These are phyloP conservation scores for Parapristionchus giblindavisi DNA, from an alignment of 2,888 invertebrate genomes.

Conservation along the genomic window DNA sequence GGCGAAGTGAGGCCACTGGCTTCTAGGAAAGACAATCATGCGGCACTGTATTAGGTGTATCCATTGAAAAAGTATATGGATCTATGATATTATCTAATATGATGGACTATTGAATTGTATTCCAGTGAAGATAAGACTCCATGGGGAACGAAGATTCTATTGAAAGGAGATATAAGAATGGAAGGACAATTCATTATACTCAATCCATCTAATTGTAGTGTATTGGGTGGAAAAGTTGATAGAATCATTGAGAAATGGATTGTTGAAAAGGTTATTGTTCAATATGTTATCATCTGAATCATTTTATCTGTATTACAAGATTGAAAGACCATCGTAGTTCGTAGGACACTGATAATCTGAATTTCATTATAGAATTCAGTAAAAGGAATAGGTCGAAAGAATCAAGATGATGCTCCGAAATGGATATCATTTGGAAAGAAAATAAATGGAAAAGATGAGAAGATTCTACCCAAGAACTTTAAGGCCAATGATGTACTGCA, in stretches of 20 bases:
- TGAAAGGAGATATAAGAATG: slow-evolving; percentile 46
- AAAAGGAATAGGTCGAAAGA: slow-evolving; percentile 38
- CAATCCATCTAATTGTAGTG: slow-evolving; percentile 43
- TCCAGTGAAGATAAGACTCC: slow-evolving; percentile 36
- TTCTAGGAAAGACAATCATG: too few relatives aligned
- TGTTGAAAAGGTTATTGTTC: slow-evolving; percentile 52
- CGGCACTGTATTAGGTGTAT: too few relatives aligned
- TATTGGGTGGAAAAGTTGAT: slow-evolving; percentile 61
- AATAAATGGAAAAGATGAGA: neutral
- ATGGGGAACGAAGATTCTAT: slow-evolving; percentile 36
- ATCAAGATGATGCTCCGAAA: slow-evolving; percentile 46
- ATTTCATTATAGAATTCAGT: slow-evolving; percentile 33
- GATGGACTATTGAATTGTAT: neutral
- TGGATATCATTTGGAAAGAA: slow-evolving; percentile 54
- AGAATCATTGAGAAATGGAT: slow-evolving; percentile 62
- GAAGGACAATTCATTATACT: slow-evolving; percentile 55
- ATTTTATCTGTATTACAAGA: neutral
- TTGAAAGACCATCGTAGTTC: neutral
- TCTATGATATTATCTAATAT: too few relatives aligned
- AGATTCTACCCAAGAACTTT: slow-evolving; percentile 42
- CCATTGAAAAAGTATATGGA: too few relatives aligned
- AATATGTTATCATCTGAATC: neutral
- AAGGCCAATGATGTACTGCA: slow-evolving; percentile 48
- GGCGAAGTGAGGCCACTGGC: too few relatives aligned
- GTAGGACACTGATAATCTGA: neutral